Evolutionary conservation across 2,888 invertebrate species (phyloP), one percentile per base, ranked within the genome.

Genomic region (Timema cristinae): DNA sequence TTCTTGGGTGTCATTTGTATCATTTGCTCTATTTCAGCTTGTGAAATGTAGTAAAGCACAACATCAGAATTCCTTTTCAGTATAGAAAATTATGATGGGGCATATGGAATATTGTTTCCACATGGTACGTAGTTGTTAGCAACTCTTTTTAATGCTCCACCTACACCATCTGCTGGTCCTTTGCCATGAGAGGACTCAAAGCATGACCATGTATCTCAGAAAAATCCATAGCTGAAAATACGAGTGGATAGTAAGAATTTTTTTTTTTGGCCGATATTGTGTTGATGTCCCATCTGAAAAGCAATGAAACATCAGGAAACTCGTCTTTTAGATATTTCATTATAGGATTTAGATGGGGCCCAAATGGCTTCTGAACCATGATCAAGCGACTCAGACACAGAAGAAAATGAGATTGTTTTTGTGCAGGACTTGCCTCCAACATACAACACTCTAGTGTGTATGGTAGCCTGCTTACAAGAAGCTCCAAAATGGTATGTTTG

Each of bases 151-250:
- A 71, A 59, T 15, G 52, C 68, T n/a, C 47, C 71, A 49, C 71
- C 68, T 50, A 71, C 61, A 1, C 71, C 68, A 71, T 71, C 68
- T 15, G 68, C 59, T 49, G 71, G 61, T 15, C 71, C 59, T 50
- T 71, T 71, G 7, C 71, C 68, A 50, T 71, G 68, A 11, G 59
- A 52, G 13, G 71, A 56, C 49, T 68, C 71, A 15, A 68, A 68
- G 68, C 59, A 71, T 2, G 51, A 52, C 71, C 68, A 71, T 66
- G 70, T 70, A 13, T n/a, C 70, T 9, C 10, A 48, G 48, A 7
- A 49, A 49, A 70, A 70, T 6, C 50, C 66, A 49, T 15, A 48
- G 13, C 63, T 6, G 50, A 66, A 70, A 15, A 63, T 16, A 50
- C 5, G 47, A 2, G 63, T 32, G 15, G 63, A 70, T 11, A 70